phyloP scores from a whole-genome alignment of 1,140 invertebrate species.

The Drosophila santomea region DNA sequence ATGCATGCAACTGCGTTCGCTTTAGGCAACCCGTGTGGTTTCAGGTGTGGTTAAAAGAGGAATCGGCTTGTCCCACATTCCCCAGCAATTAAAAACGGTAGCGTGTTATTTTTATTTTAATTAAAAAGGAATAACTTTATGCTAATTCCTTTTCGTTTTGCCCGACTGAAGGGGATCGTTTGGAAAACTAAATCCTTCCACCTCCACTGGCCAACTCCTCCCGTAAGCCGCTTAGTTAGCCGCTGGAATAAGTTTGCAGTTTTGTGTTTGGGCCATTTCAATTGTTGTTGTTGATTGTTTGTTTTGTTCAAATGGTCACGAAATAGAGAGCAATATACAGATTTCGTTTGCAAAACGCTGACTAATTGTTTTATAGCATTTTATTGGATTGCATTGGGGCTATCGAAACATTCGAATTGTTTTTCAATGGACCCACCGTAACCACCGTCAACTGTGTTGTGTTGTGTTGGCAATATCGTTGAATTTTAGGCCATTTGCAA shows the following conservation, averaged over 20 bases:
- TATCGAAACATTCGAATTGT: conserved; percentile 22
- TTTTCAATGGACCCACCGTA: conserved; percentile 21
- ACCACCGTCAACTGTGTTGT: conserved; percentile 3
- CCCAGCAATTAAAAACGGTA: conserved; percentile 57
- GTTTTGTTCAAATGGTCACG: neutral
- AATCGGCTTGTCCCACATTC: conserved; percentile 48
- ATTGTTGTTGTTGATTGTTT: conserved; percentile 19
- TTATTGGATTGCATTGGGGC: conserved; percentile 54
- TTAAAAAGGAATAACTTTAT: conserved; percentile 66
- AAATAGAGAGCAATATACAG: conserved; percentile 14
- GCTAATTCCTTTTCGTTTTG: conserved; percentile 43
- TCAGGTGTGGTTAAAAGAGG: conserved; percentile 21
- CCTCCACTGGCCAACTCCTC: neutral
- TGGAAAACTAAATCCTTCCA: conserved; percentile 1
- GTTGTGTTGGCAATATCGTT: conserved; percentile 1
- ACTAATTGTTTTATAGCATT: conserved; percentile 67
- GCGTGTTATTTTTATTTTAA: conserved; percentile 67
- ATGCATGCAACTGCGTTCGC: conserved; percentile 56
- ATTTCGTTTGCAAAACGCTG: conserved; percentile 28
- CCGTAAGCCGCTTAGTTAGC: conserved; percentile 40
- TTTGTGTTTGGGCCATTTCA: conserved; percentile 20
- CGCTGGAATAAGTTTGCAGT: conserved; percentile 24
- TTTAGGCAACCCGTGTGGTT: conserved; percentile 13
- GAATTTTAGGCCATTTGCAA: conserved; percentile 18
- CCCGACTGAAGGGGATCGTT: conserved; percentile 8